phyloP scores from a whole-genome alignment of 2,888 invertebrate genomes.

The Eupithecia vulgata region DNA sequence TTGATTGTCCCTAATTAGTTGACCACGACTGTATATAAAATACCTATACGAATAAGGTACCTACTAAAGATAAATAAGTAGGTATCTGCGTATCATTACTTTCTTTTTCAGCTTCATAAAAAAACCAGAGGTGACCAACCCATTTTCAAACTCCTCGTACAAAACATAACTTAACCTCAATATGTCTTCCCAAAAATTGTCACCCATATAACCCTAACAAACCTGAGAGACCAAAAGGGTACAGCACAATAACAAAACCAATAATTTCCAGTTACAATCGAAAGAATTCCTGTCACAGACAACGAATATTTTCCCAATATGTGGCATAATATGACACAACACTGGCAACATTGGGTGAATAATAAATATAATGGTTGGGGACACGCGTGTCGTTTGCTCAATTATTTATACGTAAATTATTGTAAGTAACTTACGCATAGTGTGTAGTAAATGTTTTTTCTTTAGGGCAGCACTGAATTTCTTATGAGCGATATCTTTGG shows the following conservation, averaged over 20 bases:
- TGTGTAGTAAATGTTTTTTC: slow-evolving; percentile 32
- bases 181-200: slow-evolving; percentile 24
- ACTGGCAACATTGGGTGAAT: slow-evolving; percentile 78
- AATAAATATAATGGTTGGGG: slow-evolving; percentile 75
- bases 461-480: slow-evolving; percentile 27
- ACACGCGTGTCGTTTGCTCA: slow-evolving; percentile 70
- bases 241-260: slow-evolving; percentile 42
- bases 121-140: slow-evolving; percentile 28
- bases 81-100: background rate
- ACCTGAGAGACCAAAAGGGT: slow-evolving; percentile 38
- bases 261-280: slow-evolving; percentile 48
- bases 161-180: slow-evolving; percentile 20
- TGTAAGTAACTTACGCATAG: slow-evolving; percentile 68
- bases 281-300: slow-evolving; percentile 72
- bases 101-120: background rate
- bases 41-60: too few relatives aligned
- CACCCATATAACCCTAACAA: slow-evolving; percentile 22
- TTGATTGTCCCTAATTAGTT: too few relatives aligned
- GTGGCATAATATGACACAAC: slow-evolving; percentile 80
- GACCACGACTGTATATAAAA: too few relatives aligned
- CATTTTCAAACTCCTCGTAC: slow-evolving; percentile 18
- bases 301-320: slow-evolving; percentile 78
- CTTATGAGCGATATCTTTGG: too few relatives aligned
- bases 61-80: too few relatives aligned
- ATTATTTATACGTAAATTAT: slow-evolving; percentile 80